Base-by-base conservation (phyloP, 2,888 invertebrate genomes). In the Liopterus haemorrhoidalis region DNA sequence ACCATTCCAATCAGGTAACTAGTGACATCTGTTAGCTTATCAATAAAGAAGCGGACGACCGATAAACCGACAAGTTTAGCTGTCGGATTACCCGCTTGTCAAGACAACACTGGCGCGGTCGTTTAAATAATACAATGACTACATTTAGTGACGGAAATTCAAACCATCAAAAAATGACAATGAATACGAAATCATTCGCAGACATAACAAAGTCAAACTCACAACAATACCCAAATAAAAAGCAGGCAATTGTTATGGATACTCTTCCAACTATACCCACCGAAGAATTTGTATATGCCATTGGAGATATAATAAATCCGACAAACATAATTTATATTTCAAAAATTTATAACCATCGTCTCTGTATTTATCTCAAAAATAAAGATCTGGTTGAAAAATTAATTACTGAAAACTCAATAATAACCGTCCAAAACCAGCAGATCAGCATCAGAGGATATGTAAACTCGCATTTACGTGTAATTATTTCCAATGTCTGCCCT, bases 221-320 rank as follows among this genome's bases (percentile, higher is more conserved):
- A n/a, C n/a, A n/a, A n/a, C n/a, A n/a, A n/a, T 48, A 36, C n/a
- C 50, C 48, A 2, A 48, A 21, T 5, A 48, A 46, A 35, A 47
- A 45, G n/a, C 49, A 51, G 43, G 50, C 45, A 12, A 41, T 50
- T 2, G 14, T 50, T 4, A 11, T 49, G 4, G 42, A 44, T 11
- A 27, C 45, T 14, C 32, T 41, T n/a, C 28, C 50, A 5, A 37
- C 47, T 5, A 19, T 36, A 4, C n/a, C 30, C 15, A 18, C 48
- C 2, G 11, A 20, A 2, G 44, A 50, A 4, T 53, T 47, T 12
- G 42, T 37, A 4, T 12, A 16, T 2, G 47, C 50, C 3, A 16
- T 52, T 2, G 53, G 36, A 3, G 20, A 20, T 4, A 2, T 49
- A 2, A 42, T 49, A 4, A 20, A 18, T 2, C 45, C 49, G n/a